Evolutionary conservation across 2,888 invertebrate species (phyloP).

Genomic region (Hydrotaea diabolus): DNA sequence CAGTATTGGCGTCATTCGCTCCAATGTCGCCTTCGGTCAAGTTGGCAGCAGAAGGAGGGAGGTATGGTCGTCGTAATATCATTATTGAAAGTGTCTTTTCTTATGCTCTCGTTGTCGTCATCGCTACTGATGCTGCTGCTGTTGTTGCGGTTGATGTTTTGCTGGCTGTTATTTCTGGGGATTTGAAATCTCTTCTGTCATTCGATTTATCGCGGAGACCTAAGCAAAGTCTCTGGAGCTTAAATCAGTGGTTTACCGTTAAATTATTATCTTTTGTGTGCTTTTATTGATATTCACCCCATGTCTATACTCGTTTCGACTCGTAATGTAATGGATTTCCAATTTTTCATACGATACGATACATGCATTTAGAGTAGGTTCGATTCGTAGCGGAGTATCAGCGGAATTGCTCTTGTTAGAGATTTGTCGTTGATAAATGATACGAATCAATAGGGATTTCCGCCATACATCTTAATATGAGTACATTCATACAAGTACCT

Average conservation of each 20-base stretch:
- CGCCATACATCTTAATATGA: conserved; percentile 3
- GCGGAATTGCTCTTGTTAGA: background rate
- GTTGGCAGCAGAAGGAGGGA: background rate
- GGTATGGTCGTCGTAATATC: conserved; percentile 22
- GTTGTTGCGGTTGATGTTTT: background rate
- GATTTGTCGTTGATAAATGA: conserved; percentile 14
- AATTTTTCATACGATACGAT: background rate
- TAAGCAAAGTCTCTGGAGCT: conserved; percentile 49
- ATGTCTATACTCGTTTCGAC: background rate
- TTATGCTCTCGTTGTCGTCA: background rate
- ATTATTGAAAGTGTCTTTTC: conserved; percentile 62
- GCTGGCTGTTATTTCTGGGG: no score
- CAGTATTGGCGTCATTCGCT: background rate
- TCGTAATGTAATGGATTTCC: conserved; percentile 22
- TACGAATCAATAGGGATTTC: background rate
- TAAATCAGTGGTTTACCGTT: conserved; percentile 47
- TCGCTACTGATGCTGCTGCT: background rate
- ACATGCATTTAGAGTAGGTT: conserved; percentile 11
- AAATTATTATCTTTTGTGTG: conserved; percentile 57
- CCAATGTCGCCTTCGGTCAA: background rate
- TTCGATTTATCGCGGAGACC: conserved; percentile 22
- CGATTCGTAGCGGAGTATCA: conserved; percentile 32
- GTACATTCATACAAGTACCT: background rate
- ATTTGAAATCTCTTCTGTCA: conserved; percentile 50
- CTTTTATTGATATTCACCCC: conserved; percentile 35